Conservation (phyloP, 2,113 vertebrate genomes). For the Vidua macroura region DNA sequence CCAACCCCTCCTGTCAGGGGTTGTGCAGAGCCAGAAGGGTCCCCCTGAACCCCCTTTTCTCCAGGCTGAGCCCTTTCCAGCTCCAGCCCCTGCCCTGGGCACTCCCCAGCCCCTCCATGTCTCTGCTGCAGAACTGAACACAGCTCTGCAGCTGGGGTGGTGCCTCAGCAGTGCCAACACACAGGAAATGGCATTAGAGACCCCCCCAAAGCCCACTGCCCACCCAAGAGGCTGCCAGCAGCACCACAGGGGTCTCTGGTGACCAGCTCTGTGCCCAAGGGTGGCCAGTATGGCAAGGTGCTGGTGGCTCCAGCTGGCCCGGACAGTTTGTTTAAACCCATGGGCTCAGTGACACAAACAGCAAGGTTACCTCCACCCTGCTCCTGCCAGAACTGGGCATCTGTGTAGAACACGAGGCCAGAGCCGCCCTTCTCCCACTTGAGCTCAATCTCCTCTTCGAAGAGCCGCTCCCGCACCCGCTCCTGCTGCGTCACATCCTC, state of each 20-base stretch:
- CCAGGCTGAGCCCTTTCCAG: background rate
- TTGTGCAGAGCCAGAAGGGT: background rate
- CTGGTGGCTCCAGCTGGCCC: fast-evolving
- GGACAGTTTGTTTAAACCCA: fast-evolving
- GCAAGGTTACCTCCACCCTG: slow-evolving; percentile 83
- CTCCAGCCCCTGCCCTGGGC: background rate
- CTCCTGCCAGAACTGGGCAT: slow-evolving; percentile 94
- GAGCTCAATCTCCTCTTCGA: slow-evolving; percentile 93
- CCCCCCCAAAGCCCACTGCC: fast-evolving
- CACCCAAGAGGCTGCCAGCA: background rate
- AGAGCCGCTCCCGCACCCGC: slow-evolving; percentile 86
- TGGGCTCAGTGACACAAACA: background rate
- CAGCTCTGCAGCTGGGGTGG: background rate
- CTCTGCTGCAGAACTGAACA: background rate
- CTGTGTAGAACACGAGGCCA: slow-evolving; percentile 95
- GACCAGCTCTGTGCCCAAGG: background rate
- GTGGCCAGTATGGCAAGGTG: too few species aligned
- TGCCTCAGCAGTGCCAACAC: background rate
- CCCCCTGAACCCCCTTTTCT: background rate
- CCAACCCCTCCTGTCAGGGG: background rate
- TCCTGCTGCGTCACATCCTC: slow-evolving; percentile 92
- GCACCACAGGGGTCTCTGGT: background rate
- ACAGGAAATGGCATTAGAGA: background rate
- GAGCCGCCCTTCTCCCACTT: slow-evolving; percentile 98
- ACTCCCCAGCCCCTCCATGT: background rate